Percentiles rank a stretch among this genome's conserved stretches.
These are phyloP conservation scores for Hylia prasina DNA, from an alignment of 2,113 vertebrate genomes.

Conservation along the genomic window DNA sequence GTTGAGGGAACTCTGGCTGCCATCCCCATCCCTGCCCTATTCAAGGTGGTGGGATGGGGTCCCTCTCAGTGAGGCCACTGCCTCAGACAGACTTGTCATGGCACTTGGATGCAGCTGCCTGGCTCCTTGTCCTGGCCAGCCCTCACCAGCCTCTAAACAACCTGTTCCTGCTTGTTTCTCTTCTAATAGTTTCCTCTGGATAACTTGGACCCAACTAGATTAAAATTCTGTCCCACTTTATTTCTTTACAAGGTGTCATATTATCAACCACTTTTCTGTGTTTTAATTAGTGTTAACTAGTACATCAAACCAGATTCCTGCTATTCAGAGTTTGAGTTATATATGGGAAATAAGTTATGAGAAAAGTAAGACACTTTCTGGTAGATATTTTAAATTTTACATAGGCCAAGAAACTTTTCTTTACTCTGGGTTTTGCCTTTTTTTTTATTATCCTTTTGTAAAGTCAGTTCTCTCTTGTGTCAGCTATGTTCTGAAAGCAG, in stretches of 20 bases:
- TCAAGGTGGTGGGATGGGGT: rapidly evolving
- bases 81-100: neutral
- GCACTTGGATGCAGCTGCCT: rapidly evolving
- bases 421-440: neutral
- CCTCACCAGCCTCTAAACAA: neutral
- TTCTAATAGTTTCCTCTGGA: neutral
- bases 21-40: rapidly evolving
- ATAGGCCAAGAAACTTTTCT: neutral
- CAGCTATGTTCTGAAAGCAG: neutral
- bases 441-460: neutral
- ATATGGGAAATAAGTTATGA: neutral
- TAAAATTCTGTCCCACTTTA: neutral
- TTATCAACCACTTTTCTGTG: neutral
- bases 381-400: neutral
- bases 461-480: neutral
- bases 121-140: neutral
- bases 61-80: too few species aligned
- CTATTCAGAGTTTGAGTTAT: neutral
- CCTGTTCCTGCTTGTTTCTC: neutral
- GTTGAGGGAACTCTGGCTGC: neutral
- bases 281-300: neutral
- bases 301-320: neutral
- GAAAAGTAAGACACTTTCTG: neutral
- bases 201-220: neutral
- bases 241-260: neutral